Conservation (phyloP, 2,888 invertebrate species). For the Tromatobia lineatoria region DNA sequence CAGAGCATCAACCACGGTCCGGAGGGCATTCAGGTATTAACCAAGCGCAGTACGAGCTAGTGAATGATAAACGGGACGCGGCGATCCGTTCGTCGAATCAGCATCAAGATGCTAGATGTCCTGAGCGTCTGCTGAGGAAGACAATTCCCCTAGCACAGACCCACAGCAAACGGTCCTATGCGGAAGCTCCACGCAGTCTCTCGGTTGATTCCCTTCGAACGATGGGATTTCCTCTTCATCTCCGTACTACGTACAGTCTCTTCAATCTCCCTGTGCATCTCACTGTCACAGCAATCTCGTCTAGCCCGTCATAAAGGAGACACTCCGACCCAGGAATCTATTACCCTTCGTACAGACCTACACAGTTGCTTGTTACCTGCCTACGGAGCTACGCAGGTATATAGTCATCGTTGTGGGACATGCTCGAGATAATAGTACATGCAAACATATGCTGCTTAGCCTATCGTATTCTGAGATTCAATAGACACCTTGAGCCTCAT, state of each 20-base stretch:
- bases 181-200: constrained; percentile 25
- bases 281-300: constrained; percentile 52
- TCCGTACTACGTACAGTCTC: neutral
- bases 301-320: constrained; percentile 35
- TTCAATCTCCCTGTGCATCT: constrained; percentile 15
- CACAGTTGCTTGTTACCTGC: constrained; percentile 11
- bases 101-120: constrained; percentile 62
- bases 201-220: constrained; percentile 46
- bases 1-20: constrained; percentile 17
- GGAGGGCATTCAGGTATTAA: constrained; percentile 38
- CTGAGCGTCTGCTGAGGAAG: constrained; percentile 36
- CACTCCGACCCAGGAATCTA: constrained; percentile 4
- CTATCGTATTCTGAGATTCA: constrained; percentile 51
- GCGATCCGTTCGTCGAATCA: constrained; percentile 58
- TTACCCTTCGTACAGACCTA: constrained; percentile 5
- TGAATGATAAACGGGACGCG: constrained; percentile 62
- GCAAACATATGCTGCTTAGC: constrained; percentile 13
- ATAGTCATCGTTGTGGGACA: neutral
- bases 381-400: neutral
- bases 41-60: constrained; percentile 43
- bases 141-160: constrained; percentile 5
- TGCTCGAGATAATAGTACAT: constrained; percentile 18
- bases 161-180: neutral
- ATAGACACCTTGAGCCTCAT: constrained; percentile 6
- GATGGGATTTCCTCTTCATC: constrained; percentile 52